Evolutionary conservation across 2,888 invertebrate genomes (phyloP).

Genomic region (Himalopsyche japonica): DNA sequence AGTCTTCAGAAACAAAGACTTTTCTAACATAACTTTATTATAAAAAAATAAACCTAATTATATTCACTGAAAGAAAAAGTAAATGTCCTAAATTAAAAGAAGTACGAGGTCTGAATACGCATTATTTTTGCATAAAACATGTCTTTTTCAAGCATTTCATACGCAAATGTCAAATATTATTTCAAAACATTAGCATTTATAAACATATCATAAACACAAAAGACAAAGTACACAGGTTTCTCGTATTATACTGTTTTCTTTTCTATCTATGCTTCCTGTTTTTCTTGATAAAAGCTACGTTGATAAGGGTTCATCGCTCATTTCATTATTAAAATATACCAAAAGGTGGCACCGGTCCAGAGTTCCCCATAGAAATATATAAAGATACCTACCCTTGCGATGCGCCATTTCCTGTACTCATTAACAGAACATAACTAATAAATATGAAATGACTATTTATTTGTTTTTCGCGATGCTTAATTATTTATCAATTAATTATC

Average conservation of each 20-base stretch:
- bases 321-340: conserved; percentile 38
- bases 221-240: background rate
- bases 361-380: conserved; percentile 19
- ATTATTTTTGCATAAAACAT: no score
- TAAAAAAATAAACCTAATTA: no score
- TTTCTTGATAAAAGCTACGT: background rate
- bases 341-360: conserved; percentile 8
- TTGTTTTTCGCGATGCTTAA: no score
- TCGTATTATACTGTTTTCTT: background rate
- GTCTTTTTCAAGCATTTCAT: background rate
- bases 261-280: background rate
- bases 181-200: background rate
- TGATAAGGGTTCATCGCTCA: conserved; percentile 40
- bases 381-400: background rate
- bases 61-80: no score
- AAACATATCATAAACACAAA: background rate
- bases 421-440: conserved; percentile 20
- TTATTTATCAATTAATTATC: no score
- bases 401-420: conserved; percentile 2
- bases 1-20: no score
- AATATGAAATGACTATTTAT: background rate
- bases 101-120: no score
- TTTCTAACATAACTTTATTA: no score
- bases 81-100: no score
- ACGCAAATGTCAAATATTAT: background rate